Evolutionary conservation across 2,113 vertebrate genomes (phyloP).

Genomic region (Seriola aureovittata): DNA sequence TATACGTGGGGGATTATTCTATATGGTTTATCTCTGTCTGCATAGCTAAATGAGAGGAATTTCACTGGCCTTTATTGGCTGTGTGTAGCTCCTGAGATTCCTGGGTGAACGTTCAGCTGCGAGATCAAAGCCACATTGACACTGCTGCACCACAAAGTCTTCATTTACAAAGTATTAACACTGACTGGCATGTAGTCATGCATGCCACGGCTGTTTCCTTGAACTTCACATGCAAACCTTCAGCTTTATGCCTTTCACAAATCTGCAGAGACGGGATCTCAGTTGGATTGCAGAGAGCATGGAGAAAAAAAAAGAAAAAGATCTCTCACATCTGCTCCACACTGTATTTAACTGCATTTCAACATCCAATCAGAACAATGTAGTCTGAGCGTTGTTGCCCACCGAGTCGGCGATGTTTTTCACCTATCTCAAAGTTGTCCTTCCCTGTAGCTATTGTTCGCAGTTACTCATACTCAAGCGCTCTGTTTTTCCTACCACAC

Average conservation of each 20-base stretch:
- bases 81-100: conserved; percentile 48
- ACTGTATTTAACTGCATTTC: conserved; percentile 31
- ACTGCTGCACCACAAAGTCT: conserved; percentile 51
- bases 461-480: conserved; percentile 57
- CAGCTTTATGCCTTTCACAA: conserved; percentile 27
- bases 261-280: conserved; percentile 37
- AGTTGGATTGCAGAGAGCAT: conserved; percentile 21
- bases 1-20: conserved; percentile 76
- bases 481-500: conserved; percentile 52
- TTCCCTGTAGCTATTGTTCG: conserved; percentile 71
- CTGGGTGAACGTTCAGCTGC: conserved; percentile 41
- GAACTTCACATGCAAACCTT: conserved; percentile 49
- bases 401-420: conserved; percentile 18
- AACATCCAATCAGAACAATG: conserved; percentile 36
- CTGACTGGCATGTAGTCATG: conserved; percentile 14
- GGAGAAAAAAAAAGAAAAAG: not conserved
- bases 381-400: conserved; percentile 2
- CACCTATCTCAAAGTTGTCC: conserved; percentile 67
- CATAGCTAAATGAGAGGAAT: conserved; percentile 51
- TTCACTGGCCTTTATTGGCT: conserved; percentile 48
- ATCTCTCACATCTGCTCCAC: conserved; percentile 35
- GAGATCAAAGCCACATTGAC: conserved; percentile 67
- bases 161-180: conserved; percentile 56
- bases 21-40: conserved; percentile 75
- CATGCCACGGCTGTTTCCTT: conserved; percentile 25